Conservation (phyloP, 2,888 invertebrate genomes). For the Drosophila macrospina region DNA sequence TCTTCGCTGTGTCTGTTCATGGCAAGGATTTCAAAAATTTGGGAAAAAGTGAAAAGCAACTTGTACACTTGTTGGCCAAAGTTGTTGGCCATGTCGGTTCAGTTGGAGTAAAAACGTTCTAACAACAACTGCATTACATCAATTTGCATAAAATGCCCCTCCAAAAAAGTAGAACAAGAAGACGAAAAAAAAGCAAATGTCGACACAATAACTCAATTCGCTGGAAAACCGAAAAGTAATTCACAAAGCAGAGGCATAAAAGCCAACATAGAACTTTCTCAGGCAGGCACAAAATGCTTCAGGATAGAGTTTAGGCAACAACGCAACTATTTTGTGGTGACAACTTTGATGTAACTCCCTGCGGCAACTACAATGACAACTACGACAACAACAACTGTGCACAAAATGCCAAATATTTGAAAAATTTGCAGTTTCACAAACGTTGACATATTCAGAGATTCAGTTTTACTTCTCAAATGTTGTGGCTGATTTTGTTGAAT, state of each 20-base stretch:
- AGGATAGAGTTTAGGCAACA: constrained; percentile 58
- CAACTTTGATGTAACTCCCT: constrained; percentile 62
- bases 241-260: constrained; percentile 50
- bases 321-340: constrained; percentile 69
- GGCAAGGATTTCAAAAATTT: constrained; percentile 45
- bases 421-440: constrained; percentile 66
- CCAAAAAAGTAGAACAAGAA: constrained; percentile 31
- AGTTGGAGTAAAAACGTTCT: constrained; percentile 31
- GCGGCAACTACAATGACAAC: constrained; percentile 42
- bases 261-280: constrained; percentile 52
- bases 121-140: constrained; percentile 38
- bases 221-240: constrained; percentile 53
- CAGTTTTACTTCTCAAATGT: constrained; percentile 5
- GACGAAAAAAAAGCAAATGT: constrained; percentile 31
- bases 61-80: constrained; percentile 30
- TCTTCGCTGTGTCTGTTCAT: constrained; percentile 27
- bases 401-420: constrained; percentile 66
- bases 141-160: constrained; percentile 60
- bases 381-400: constrained; percentile 39
- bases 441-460: constrained; percentile 61
- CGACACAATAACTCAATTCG: constrained; percentile 77
- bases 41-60: constrained; percentile 4
- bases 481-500: constrained; percentile 21
- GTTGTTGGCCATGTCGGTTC: constrained; percentile 15
- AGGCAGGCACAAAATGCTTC: constrained; percentile 33